A percentile compares a stretch with the other conserved stretches of the same genome.
phyloP scores from a whole-genome alignment of 2,888 invertebrate species.

The Drosophila melanocephala region DNA sequence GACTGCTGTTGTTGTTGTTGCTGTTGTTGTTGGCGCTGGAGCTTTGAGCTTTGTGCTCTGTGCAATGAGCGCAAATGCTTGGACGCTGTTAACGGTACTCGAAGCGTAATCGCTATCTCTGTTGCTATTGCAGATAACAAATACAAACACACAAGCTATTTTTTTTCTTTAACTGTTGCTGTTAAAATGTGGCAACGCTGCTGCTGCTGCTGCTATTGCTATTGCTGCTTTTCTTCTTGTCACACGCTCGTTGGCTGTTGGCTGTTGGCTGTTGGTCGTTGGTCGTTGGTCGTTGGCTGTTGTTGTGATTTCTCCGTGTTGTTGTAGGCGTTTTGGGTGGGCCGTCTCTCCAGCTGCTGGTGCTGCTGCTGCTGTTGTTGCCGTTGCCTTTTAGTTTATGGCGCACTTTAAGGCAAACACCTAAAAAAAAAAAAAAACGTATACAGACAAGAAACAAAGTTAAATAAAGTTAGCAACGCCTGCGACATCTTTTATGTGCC shows the following conservation, averaged over 20 bases:
- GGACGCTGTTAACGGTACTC: conserved; percentile 60
- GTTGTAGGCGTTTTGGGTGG: conserved; percentile 74
- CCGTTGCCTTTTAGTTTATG: conserved; percentile 71
- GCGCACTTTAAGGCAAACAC: conserved; percentile 79
- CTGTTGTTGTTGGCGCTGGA: conserved; percentile 17
- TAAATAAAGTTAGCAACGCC: conserved; percentile 81
- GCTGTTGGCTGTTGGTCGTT: conserved; percentile 10
- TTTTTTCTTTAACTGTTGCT: conserved; percentile 26
- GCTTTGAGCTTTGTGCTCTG: conserved; percentile 56
- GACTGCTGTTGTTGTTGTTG: conserved; percentile 8
- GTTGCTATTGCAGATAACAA: conserved; percentile 53
- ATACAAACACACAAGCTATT: conserved; percentile 11
- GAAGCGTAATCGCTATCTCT: conserved; percentile 63
- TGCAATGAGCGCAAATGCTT: conserved; percentile 62
- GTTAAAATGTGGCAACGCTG: conserved; percentile 72
- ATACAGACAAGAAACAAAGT: conserved; percentile 48
- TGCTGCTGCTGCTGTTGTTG: conserved; percentile 36
- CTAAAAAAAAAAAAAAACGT: conserved; percentile 57
- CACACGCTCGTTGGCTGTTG: conserved; percentile 39
- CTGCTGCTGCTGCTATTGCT: conserved; percentile 11
- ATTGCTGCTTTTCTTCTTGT: conserved; percentile 34
- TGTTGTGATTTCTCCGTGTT: conserved; percentile 70
- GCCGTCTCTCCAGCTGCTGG: conserved; percentile 59
- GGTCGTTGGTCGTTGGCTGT: conserved; percentile 16
- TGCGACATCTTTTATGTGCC: conserved; percentile 77